phyloP scores from a whole-genome alignment of 2,797 vertebrate species.

The Cyprinella venusta region DNA sequence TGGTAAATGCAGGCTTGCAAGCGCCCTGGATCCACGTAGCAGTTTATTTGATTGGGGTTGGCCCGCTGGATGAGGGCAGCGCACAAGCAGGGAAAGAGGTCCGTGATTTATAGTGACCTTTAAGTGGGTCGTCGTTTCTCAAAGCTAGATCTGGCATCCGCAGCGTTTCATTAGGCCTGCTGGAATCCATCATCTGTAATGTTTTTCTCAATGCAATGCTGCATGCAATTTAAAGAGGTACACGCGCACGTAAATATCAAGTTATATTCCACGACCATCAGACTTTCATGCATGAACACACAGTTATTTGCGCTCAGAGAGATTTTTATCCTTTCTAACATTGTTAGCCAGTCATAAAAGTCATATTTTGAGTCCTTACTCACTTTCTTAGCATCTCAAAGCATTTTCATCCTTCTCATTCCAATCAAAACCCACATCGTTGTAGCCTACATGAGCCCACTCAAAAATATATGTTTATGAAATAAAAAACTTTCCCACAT shows the following conservation, averaged over 20 bases:
- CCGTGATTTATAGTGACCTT: slow-evolving; percentile 77
- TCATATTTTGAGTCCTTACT: neutral
- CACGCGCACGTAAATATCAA: slow-evolving; percentile 17
- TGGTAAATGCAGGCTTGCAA: slow-evolving; percentile 35
- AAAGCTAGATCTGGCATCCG: slow-evolving; percentile 61
- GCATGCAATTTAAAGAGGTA: slow-evolving; percentile 36
- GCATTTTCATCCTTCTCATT: neutral
- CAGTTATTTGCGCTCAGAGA: slow-evolving; percentile 12
- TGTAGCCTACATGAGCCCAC: neutral
- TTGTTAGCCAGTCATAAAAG: slow-evolving; percentile 6
- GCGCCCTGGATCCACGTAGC: slow-evolving; percentile 48
- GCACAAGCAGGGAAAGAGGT: slow-evolving; percentile 49
- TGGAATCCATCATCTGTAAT: slow-evolving; percentile 70
- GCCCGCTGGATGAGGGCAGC: slow-evolving; percentile 44
- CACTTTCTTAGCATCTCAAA: neutral
- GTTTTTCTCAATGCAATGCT: slow-evolving; percentile 59
- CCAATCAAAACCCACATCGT: neutral
- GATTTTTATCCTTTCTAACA: slow-evolving; percentile 11
- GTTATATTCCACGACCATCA: slow-evolving; percentile 24
- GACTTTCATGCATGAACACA: slow-evolving; percentile 22
- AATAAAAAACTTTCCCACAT: neutral
- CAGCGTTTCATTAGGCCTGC: slow-evolving; percentile 71
- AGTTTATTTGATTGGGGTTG: slow-evolving; percentile 65
- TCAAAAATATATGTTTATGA: neutral
- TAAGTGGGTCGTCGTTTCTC: slow-evolving; percentile 67